Percentiles rank a stretch among this genome's conserved stretches.
phyloP scores from a whole-genome alignment of 2,888 invertebrate species.

The Drosophila gaucha region DNA sequence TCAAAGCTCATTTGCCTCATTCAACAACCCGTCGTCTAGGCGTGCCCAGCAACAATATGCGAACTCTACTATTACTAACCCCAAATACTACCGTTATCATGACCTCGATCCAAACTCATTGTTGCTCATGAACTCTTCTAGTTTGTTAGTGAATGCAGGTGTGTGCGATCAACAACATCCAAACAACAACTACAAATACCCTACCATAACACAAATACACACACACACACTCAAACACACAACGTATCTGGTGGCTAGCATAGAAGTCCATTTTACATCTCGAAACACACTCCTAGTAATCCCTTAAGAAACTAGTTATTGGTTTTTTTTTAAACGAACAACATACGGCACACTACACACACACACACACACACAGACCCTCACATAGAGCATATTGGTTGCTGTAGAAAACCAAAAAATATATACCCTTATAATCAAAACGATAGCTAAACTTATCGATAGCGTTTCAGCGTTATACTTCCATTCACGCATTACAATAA shows the following conservation, averaged over 20 bases:
- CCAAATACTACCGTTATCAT: slow-evolving; percentile 74
- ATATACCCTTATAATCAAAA: background rate
- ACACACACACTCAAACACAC: slow-evolving; percentile 30
- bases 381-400: slow-evolving; percentile 7
- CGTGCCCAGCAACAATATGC: slow-evolving; percentile 83
- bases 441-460: background rate
- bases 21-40: slow-evolving; percentile 72
- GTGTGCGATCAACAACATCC: slow-evolving; percentile 78
- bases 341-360: slow-evolving; percentile 32
- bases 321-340: slow-evolving; percentile 9
- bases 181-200: slow-evolving; percentile 30
- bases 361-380: slow-evolving; percentile 18
- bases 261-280: slow-evolving; percentile 19
- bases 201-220: slow-evolving; percentile 23
- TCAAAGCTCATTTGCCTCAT: slow-evolving; percentile 83
- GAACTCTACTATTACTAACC: slow-evolving; percentile 72
- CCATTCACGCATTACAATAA: background rate
- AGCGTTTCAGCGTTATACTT: background rate
- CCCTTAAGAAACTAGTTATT: slow-evolving; percentile 15
- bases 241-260: slow-evolving; percentile 25
- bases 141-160: slow-evolving; percentile 84
- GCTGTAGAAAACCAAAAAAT: slow-evolving; percentile 39
- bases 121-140: slow-evolving; percentile 84
- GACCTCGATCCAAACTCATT: slow-evolving; percentile 83
- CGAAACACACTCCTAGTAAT: slow-evolving; percentile 16